Conservation (phyloP, 2,888 invertebrate genomes). For the Oconnorella tubifera region DNA sequence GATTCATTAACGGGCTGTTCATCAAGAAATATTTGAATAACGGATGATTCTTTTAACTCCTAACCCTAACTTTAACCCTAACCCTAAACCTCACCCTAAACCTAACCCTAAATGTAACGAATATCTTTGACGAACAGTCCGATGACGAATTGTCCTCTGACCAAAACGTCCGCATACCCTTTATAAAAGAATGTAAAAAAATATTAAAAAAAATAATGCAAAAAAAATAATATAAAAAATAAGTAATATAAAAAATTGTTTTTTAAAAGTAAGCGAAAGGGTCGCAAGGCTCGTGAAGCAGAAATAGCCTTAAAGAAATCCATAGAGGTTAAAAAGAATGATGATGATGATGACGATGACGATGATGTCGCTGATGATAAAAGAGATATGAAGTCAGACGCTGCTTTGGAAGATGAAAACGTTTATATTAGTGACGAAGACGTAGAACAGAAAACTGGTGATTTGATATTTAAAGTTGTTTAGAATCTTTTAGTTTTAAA, state of each 20-base stretch:
- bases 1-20: no score
- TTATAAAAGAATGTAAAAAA: neutral
- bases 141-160: no score
- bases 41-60: no score
- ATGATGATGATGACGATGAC: neutral
- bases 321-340: neutral
- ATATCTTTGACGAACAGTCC: no score
- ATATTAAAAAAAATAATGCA: neutral
- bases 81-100: no score
- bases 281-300: neutral
- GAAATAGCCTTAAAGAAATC: neutral
- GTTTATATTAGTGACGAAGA: conserved; percentile 9
- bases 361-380: conserved; percentile 12
- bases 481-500: no score
- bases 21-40: no score
- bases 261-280: neutral
- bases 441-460: no score
- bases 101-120: no score
- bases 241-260: neutral
- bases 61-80: no score
- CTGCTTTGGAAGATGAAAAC: conserved; percentile 2
- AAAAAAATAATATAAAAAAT: neutral
- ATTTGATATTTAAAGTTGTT: no score
- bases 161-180: no score
- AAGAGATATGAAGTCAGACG: neutral